A percentile compares a stretch with the other conserved stretches of the same genome.
Evolutionary conservation across 92 coral and sea anemone species (phyloP).

Genomic region (Muricea muricata): DNA sequence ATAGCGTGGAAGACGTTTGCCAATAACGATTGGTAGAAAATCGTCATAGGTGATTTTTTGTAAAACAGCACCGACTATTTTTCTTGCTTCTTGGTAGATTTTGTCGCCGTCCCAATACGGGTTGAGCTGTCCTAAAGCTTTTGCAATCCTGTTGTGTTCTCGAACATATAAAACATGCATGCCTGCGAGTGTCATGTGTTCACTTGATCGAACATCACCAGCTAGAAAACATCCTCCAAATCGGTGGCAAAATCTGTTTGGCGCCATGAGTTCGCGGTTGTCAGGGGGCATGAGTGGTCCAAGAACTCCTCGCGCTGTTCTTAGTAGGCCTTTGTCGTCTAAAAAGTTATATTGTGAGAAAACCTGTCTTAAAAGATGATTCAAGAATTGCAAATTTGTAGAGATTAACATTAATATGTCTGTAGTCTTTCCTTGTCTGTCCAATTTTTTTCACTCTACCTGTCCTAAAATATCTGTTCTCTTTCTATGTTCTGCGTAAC

Average conservation of each 20-base stretch:
- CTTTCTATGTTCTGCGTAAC: no score
- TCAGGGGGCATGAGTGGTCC: neutral
- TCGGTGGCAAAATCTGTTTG: neutral
- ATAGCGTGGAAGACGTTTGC: neutral
- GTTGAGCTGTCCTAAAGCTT: neutral
- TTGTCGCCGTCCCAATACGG: neutral
- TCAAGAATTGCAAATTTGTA: no score
- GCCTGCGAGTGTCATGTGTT: neutral
- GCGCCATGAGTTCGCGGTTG: neutral
- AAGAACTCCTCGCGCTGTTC: neutral
- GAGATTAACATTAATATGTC: no score
- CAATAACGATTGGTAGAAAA: neutral
- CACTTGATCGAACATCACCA: slow-evolving; percentile 28
- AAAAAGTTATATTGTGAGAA: no score
- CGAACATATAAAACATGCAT: slow-evolving; percentile 22
- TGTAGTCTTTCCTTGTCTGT: no score
- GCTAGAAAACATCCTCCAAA: slow-evolving; percentile 28
- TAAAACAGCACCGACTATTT: slow-evolving; percentile 21
- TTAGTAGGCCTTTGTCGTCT: neutral
- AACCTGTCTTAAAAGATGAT: no score
- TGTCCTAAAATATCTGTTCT: no score
- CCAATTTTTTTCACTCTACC: no score
- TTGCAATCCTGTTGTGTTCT: slow-evolving; percentile 34
- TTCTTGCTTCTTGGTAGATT: slow-evolving; percentile 13
- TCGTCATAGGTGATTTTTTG: slow-evolving; percentile 31